These are phyloP conservation scores for Cichlasoma orientale DNA, from an alignment of 2,797 vertebrate genomes.

Conservation along the genomic window DNA sequence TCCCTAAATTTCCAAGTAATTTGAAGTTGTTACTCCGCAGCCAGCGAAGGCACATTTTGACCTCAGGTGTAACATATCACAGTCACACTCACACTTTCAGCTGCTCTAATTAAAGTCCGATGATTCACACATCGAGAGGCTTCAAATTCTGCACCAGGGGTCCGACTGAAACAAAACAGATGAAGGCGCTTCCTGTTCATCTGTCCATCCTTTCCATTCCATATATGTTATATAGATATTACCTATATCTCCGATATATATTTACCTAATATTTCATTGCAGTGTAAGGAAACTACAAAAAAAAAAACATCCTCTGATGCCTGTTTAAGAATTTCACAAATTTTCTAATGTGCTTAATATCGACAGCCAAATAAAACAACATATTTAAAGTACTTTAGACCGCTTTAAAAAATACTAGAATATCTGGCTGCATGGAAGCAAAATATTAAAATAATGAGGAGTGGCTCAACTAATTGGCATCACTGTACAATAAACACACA, in stretches of 20 bases:
- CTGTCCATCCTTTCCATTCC: background rate
- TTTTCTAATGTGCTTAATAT: background rate
- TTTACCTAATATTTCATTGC: background rate
- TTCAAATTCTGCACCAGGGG: conserved; percentile 3
- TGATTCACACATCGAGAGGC: background rate
- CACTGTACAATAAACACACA: background rate
- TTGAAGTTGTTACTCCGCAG: background rate
- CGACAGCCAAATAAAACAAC: background rate
- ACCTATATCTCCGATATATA: too few relatives aligned
- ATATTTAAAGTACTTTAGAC: too few relatives aligned
- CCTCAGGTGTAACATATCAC: conserved; percentile 9
- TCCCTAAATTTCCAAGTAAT: background rate
- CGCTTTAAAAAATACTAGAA: too few relatives aligned
- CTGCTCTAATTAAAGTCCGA: background rate
- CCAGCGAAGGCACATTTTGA: background rate
- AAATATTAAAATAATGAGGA: too few relatives aligned
- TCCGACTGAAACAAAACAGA: background rate
- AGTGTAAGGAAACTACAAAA: background rate
- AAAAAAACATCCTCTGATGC: background rate
- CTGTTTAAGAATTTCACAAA: background rate
- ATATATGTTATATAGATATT: background rate
- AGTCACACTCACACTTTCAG: conserved; percentile 12
- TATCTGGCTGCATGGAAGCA: too few relatives aligned
- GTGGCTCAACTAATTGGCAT: too few relatives aligned
- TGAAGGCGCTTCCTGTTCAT: background rate